Base-by-base conservation (phyloP, 2,888 invertebrate species). In the Laspeyria flexula region DNA sequence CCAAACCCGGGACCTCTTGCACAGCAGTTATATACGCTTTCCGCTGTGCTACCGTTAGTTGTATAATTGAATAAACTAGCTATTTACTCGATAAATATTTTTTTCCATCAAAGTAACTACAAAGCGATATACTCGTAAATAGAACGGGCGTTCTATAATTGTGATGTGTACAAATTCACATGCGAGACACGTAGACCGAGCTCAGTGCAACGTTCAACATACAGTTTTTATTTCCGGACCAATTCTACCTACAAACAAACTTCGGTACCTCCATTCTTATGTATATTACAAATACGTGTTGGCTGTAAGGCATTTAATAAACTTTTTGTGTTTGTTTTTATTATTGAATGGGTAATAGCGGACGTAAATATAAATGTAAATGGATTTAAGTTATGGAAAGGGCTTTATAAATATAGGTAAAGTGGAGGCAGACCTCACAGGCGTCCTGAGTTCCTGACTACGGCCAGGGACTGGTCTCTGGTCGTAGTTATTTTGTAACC, bases 221-320 rank as follows among this genome's bases (percentile, higher is more conserved):
- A 79, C 75, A 81, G 73, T 80, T 83, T 83, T 83, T 82, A 83
- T 83, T 81, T 78, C 80, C 79, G 69, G 64, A 56, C 60, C 73
- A 70, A 69, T 73, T 71, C 61, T 55, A 62, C 59, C 61, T 67
- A 73, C 80, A 77, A 80, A 79, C 80, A 78, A 70, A 75, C 74
- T 73, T 71, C 73, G 64, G 60, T 65, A 52, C 43, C 43, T 51
- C 39, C 52, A 55, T 71, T 61, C 58, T 65, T 65, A 58, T 66
- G 52, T 62, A 60, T 61, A 58, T 63, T 67, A 52, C 55, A 51
- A 67, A 63, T 65, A 62, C 63, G 57, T 67, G 65, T 40, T 30
- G 55, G 41, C 34, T 38, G 39, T 43, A 52, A 58, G 40, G 34
- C 51, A 51, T 58, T 55, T 47, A 59, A 50, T 51, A 59, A 56